Base-by-base conservation (phyloP, 2,888 invertebrate genomes). In the Mechanitis messenoides region DNA sequence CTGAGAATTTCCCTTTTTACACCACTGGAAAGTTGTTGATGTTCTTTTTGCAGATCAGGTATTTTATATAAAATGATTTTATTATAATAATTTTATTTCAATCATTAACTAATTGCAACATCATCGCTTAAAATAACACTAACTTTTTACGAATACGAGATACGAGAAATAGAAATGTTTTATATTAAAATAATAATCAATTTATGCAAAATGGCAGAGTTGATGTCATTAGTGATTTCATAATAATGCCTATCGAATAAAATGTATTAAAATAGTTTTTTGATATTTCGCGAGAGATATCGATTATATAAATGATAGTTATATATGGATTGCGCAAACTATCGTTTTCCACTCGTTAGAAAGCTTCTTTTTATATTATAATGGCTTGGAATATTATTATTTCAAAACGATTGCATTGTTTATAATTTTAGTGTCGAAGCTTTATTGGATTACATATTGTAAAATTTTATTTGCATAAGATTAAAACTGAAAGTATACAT, bases 281-380 rank as follows among this genome's bases (percentile, higher is more conserved):
- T 63, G 63, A 66, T 45, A 54, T 59, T 46, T 42, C 38, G 50
- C 33, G 60, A 58, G 46, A 56, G 20, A 59, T 57, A 62, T 50
- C 3, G 31, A 68, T 64, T 68, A 67, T 69, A 65, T 64, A 64
- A 69, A 69, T 63, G 57, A 58, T 55, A 64, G 62, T 62, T 70
- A 65, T 60, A 64, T 61, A 55, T 53, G 58, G 47, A 57, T 69
- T 69, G 64, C 67, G 64, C 56, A 69, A 71, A 55, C 56, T 55
- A 53, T 53, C 58, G 59, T 61, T 64, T 60, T 61, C 58, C 46
- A 57, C 57, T 53, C 58, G 50, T 56, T 67, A 65, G 63, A 66
- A 62, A 63, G 64, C 66, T 59, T 59, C 57, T 63, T 54, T 60
- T 56, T 64, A 61, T 59, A 58, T 63, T 61, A 61, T 60, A 62